Base-by-base conservation (phyloP, 2,888 invertebrate species). In the Cyaniris semiargus region DNA sequence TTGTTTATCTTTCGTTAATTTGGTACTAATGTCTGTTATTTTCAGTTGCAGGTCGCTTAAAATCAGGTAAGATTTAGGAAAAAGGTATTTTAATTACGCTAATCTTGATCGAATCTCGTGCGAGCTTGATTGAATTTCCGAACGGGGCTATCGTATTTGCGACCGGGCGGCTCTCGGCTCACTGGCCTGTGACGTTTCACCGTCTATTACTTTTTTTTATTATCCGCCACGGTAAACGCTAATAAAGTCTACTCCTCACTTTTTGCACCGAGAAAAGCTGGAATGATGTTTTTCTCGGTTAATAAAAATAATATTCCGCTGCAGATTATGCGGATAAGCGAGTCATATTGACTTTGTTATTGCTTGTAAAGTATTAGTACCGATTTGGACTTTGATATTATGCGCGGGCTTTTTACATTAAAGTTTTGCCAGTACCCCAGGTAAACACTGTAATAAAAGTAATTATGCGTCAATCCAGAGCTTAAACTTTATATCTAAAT, bases 71-170 rank as follows among this genome's bases (percentile, higher is more conserved):
- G 78, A 77, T 81, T 89, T 85, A 86, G 86, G 85, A 88, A 88
- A 90, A 90, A 87, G 85, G 86, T 87, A 91, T 92, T 91, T 92
- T 93, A 93, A 93, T 91, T 91, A 93, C 89, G 88, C 89, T 87
- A 89, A 91, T 92, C 91, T 91, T 91, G 90, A 92, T 93, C 86
- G 90, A 89, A 92, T 92, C 90, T 90, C 87, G 89, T 88, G 87
- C 88, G 88, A 88, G 90, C 89, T 87, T 92, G 92, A 93, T 93
- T 92, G 92, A 92, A 92, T 92, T 93, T 91, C 91, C 92, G 90
- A 87, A 82, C 88, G 87, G 86, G 86, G 89, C 89, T 89, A 90
- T 90, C 86, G 89, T 92, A 92, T 91, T 91, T 88, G 84, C 84
- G 90, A 85, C 83, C 84, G 83, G 84, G 84, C 86, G 86, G 87